Base-by-base conservation (phyloP, 2,797 vertebrate genomes). In the Pseudocheirus occidentalis region DNA sequence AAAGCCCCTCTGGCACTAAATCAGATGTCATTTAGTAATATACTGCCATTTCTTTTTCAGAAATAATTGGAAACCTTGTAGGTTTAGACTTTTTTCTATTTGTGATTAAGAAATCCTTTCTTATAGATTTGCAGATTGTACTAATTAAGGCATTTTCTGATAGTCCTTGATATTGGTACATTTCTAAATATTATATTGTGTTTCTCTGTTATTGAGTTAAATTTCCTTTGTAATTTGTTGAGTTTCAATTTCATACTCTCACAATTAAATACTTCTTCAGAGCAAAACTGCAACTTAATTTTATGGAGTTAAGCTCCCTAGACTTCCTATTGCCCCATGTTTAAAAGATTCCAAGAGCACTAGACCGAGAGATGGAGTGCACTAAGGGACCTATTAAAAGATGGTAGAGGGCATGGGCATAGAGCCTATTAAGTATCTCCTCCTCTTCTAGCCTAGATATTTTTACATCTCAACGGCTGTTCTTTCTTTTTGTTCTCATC, bases 401-500 rank as follows among this genome's bases (percentile, higher is more conserved):
- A 81, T 24, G 66, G 18, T 81, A 40, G 21, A 81, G n/a, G n/a
- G 18, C 0, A 81, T 24, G 6, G n/a, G 28, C 12, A 90, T 54
- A 54, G 50, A 29, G 7, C 27, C 16, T 90, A 90, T 46, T 46
- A 46, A 73, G 40, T 46, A 81, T 24, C 21, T 81, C n/a, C 14
- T 81, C 18, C 5, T 81, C 27, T 29, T 16, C 16, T 28, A 90
- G 11, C 52, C 50, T 54, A 90, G 29, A 54, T 5, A 90, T 50
- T 92, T n/a, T 92, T n/a, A 21, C 94, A 54, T 50, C 27, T 62
- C 95, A 95, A 91, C 40, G 31, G 46, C 46, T 94, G 56, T 34
- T 91, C 89, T 93, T 95, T 94, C 92, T 91, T 95, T 90, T 93
- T 90, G 94, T 89, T 96, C 92, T 93, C 62, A 13, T 59, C 62